A percentile compares a stretch with the other conserved stretches of the same genome.
Conservation (phyloP, 2,797 vertebrate genomes). For the Cossypha caffra region DNA sequence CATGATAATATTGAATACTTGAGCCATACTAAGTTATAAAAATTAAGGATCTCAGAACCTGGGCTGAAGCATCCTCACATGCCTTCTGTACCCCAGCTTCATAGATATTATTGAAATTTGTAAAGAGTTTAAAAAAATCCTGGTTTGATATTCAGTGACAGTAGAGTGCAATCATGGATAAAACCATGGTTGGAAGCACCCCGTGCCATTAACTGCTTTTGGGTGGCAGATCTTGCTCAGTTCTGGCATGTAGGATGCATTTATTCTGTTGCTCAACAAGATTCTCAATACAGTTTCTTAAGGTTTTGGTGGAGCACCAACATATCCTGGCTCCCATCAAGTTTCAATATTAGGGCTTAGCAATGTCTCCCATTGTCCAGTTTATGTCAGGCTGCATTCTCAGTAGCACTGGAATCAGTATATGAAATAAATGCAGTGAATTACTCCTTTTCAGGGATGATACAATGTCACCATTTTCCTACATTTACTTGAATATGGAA, state of each 20-base stretch:
- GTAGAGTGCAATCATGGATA: not conserved
- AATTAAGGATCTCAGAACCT: not conserved
- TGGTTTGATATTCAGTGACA: not conserved
- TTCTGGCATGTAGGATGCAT: not conserved
- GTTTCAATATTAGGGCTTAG: not conserved
- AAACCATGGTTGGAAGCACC: not conserved
- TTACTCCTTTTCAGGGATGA: not conserved
- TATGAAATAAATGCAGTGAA: not conserved
- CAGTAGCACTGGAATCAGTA: not conserved
- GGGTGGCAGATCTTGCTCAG: not conserved
- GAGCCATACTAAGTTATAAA: not conserved
- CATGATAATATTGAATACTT: not conserved
- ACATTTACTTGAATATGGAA: not conserved
- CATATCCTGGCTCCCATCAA: not conserved
- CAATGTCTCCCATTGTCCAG: not conserved
- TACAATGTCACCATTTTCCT: not conserved
- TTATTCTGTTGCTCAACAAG: not conserved
- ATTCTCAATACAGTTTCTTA: not conserved
- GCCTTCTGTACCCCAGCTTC: not conserved
- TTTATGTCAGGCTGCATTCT: not conserved
- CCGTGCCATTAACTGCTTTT: not conserved
- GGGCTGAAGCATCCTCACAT: not conserved
- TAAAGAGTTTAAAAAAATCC: not conserved
- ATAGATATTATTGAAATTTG: not conserved
- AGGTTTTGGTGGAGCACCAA: not conserved